phyloP scores from a whole-genome alignment of 2,888 invertebrate species.

The Brenthis hecate region DNA sequence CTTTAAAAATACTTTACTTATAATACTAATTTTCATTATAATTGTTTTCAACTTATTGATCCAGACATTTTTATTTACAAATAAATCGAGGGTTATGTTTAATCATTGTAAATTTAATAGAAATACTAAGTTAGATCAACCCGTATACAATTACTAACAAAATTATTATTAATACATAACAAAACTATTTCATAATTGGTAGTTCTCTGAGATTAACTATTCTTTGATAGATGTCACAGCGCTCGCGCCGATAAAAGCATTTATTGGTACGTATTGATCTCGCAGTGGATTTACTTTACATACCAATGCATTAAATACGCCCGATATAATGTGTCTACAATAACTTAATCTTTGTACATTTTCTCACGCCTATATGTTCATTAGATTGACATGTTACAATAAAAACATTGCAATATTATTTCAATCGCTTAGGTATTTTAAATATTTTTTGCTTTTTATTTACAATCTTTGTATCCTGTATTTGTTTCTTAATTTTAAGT shows the following conservation, averaged over 20 bases:
- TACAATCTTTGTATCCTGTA: background rate
- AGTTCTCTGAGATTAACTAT: conserved; percentile 18
- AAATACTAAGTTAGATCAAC: too few relatives aligned
- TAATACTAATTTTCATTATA: too few relatives aligned
- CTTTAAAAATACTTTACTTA: too few relatives aligned
- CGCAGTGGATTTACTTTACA: conserved; percentile 69
- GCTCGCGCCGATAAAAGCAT: conserved; percentile 58
- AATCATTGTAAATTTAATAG: too few relatives aligned
- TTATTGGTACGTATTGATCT: conserved; percentile 72
- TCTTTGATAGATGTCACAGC: conserved; percentile 48
- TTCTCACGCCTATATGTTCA: conserved; percentile 53
- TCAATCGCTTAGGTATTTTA: background rate
- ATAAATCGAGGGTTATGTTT: too few relatives aligned
- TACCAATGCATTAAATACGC: conserved; percentile 39
- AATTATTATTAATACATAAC: too few relatives aligned
- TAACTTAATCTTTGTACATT: conserved; percentile 48
- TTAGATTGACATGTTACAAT: conserved; percentile 32
- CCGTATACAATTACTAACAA: too few relatives aligned
- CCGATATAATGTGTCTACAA: conserved; percentile 43
- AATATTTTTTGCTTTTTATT: conserved; percentile 5
- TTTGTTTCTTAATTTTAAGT: conserved; percentile 8
- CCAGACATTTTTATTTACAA: too few relatives aligned
- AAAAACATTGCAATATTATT: conserved; percentile 21
- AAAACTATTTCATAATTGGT: background rate
- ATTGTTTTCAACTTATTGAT: too few relatives aligned